These are phyloP conservation scores for Albula goreensis DNA, from an alignment of 2,113 vertebrate genomes.

Conservation along the genomic window DNA sequence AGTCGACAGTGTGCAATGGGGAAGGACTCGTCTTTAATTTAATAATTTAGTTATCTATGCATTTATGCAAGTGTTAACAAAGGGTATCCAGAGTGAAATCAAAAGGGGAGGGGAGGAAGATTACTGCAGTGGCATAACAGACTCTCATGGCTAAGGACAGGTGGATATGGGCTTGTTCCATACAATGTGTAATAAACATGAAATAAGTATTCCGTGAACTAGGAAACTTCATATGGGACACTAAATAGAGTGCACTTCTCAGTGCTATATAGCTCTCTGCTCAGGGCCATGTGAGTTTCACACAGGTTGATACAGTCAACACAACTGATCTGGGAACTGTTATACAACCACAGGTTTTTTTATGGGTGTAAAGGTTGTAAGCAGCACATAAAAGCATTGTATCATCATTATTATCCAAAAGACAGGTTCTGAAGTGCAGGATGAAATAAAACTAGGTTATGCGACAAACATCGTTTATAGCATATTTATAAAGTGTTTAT, in stretches of 20 bases:
- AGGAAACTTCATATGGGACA: background rate
- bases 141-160: background rate
- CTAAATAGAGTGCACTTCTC: background rate
- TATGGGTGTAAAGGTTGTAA: background rate
- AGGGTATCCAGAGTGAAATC: slow-evolving; percentile 51
- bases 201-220: background rate
- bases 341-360: background rate
- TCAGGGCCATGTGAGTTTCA: too few species aligned
- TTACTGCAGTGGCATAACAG: slow-evolving; percentile 46
- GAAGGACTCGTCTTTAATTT: slow-evolving; percentile 67
- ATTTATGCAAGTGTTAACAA: slow-evolving; percentile 72
- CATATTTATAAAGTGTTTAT: background rate
- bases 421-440: background rate
- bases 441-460: too few species aligned
- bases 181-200: background rate
- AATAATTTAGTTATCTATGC: slow-evolving; percentile 70
- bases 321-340: background rate
- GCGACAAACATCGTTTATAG: background rate
- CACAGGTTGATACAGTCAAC: background rate
- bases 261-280: background rate
- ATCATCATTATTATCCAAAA: background rate
- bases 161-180: background rate
- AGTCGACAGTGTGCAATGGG: slow-evolving; percentile 62
- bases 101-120: slow-evolving; percentile 48
- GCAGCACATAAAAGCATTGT: background rate